Conservation (phyloP, 2,113 vertebrate genomes). For the Trogon melanurus region DNA sequence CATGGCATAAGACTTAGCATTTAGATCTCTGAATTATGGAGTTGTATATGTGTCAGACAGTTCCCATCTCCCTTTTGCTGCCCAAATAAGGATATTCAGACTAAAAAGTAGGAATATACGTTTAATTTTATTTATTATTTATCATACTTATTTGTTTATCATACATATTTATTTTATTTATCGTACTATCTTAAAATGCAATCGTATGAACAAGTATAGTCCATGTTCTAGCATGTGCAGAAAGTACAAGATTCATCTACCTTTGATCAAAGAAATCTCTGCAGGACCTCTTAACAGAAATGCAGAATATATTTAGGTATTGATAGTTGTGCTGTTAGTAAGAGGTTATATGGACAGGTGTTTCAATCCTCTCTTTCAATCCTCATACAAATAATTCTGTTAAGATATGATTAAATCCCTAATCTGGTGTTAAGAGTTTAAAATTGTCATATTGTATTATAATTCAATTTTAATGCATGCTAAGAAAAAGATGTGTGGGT, state of each 20-base stretch:
- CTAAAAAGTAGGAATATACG: not conserved
- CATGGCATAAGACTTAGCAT: not conserved
- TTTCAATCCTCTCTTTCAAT: not conserved
- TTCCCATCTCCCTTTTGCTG: not conserved
- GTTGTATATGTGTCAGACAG: not conserved
- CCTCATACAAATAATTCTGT: not conserved
- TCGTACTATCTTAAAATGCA: not conserved
- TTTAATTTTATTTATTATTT: not conserved
- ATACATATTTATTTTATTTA: too few relatives aligned
- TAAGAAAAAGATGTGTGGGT: not conserved
- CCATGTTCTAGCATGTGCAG: not conserved
- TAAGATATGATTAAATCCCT: not conserved
- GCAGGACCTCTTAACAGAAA: not conserved
- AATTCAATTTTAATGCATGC: not conserved
- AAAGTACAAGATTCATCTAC: not conserved
- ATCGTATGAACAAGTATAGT: not conserved
- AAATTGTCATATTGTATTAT: not conserved
- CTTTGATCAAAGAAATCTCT: slow-evolving; percentile 4
- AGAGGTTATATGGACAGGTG: not conserved
- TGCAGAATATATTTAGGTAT: not conserved
- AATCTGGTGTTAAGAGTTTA: not conserved
- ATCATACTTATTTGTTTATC: too few relatives aligned
- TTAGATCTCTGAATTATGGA: not conserved
- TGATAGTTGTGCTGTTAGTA: not conserved
- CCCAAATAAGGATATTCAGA: not conserved